phyloP scores from a whole-genome alignment of 2,797 vertebrate genomes.

The Lacerta bilineata region DNA sequence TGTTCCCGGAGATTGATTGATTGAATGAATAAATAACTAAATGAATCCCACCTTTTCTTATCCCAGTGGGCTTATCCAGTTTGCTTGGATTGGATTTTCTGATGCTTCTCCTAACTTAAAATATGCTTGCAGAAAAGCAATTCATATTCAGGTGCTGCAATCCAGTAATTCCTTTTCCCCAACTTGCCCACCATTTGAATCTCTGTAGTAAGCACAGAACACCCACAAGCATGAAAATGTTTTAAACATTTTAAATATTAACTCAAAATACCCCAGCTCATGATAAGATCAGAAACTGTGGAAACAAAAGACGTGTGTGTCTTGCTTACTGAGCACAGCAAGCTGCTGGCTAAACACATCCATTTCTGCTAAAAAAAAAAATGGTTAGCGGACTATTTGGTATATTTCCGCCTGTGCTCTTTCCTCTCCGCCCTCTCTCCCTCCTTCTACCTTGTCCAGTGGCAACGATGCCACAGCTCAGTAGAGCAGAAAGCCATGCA shows the following conservation, averaged over 20 bases:
- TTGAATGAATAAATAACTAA: too few relatives aligned
- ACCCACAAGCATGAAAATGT: neutral
- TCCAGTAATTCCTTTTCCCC: neutral
- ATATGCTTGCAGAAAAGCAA: neutral
- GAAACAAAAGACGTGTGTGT: neutral
- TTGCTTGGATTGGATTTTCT: neutral
- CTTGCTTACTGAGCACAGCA: neutral
- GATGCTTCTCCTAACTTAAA: neutral
- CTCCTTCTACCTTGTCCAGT: neutral
- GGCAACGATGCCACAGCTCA: neutral
- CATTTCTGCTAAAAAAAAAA: neutral
- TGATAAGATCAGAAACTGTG: neutral
- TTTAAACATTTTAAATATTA: constrained; percentile 6
- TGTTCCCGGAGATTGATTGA: too few relatives aligned
- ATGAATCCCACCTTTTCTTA: neutral
- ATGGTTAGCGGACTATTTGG: accelerated
- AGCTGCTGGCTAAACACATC: neutral
- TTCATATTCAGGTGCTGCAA: neutral
- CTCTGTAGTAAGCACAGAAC: too few relatives aligned
- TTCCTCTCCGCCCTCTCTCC: neutral
- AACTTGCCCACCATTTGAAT: neutral
- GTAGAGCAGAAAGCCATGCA: neutral
- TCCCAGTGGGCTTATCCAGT: neutral
- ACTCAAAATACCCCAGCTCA: neutral
- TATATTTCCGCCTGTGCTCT: neutral